Percentiles rank a stretch among this genome's conserved stretches.
phyloP scores from a whole-genome alignment of 1,140 invertebrate genomes.

The Hesperophylax magnus region DNA sequence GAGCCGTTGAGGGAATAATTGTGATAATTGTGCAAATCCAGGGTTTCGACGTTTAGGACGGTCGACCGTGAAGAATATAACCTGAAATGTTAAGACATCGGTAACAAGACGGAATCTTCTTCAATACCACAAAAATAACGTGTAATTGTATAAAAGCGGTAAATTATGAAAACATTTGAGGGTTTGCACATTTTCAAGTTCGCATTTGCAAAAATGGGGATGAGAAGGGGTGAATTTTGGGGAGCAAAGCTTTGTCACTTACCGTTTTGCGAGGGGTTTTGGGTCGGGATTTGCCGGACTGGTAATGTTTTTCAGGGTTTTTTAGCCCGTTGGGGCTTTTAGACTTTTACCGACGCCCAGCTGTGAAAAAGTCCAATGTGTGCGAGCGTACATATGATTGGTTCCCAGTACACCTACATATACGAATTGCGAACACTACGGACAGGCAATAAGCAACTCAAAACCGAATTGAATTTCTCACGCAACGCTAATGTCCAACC shows the following conservation, averaged over 20 bases:
- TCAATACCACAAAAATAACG: background rate
- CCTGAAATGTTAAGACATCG: conserved; percentile 35
- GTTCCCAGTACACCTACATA: conserved; percentile 35
- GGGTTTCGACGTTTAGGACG: conserved; percentile 27
- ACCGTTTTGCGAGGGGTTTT: conserved; percentile 19
- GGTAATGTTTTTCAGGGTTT: conserved; percentile 11
- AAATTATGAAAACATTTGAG: conserved; percentile 26
- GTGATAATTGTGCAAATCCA: conserved; percentile 42
- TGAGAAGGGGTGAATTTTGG: conserved; percentile 38
- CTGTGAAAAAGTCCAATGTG: conserved; percentile 45
- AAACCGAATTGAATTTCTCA: conserved; percentile 31
- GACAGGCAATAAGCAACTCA: conserved; percentile 34
- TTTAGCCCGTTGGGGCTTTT: conserved; percentile 36
- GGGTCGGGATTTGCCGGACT: conserved; percentile 3
- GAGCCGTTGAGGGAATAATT: conserved; percentile 61
- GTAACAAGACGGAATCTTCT: background rate
- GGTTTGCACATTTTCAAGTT: conserved; percentile 29
- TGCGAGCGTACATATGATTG: conserved; percentile 37
- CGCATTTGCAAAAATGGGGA: conserved; percentile 35
- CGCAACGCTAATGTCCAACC: conserved; percentile 22
- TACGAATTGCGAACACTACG: conserved; percentile 10
- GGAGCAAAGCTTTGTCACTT: conserved; percentile 21
- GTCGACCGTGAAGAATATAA: conserved; percentile 42
- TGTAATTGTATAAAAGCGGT: background rate
- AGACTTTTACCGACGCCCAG: conserved; percentile 48